Percentiles rank a stretch among this genome's conserved stretches.
Evolutionary conservation across 2,113 vertebrate genomes (phyloP).

Genomic region (Pedetes capensis): DNA sequence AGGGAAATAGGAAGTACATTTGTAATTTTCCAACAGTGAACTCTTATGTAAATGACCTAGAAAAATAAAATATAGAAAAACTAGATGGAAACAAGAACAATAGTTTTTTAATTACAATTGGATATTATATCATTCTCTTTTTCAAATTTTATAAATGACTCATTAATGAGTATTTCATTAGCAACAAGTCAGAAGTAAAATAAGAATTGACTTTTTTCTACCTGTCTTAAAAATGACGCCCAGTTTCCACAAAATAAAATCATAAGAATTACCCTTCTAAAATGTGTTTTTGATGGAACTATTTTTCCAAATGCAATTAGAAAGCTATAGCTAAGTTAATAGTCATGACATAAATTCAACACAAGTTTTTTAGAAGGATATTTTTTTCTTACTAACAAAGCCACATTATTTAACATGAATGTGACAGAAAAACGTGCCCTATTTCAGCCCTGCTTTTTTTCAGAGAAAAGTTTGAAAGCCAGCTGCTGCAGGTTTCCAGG

Average conservation of each 20-base stretch:
- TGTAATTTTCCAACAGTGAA: neutral
- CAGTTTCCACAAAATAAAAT: constrained; percentile 31
- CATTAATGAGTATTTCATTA: constrained; percentile 40
- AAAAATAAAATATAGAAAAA: constrained; percentile 30
- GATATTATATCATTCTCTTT: neutral
- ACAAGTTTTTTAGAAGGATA: neutral
- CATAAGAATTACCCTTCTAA: neutral
- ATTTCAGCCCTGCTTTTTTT: neutral
- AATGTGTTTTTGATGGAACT: constrained; percentile 40
- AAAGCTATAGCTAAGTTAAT: constrained; percentile 48
- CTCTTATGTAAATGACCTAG: neutral
- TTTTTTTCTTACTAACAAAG: constrained; percentile 32
- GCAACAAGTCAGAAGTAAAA: neutral
- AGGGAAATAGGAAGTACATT: neutral
- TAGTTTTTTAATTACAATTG: neutral
- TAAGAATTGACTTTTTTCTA: neutral
- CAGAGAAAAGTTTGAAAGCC: neutral
- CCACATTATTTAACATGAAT: constrained; percentile 10
- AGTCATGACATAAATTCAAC: constrained; percentile 31
- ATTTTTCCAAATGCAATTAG: constrained; percentile 59
- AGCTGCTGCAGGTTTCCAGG: neutral
- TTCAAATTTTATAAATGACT: constrained; percentile 28
- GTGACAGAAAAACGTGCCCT: neutral
- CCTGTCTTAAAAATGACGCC: constrained; percentile 27
- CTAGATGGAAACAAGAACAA: neutral